These are phyloP conservation scores for Lytechinus pictus DNA, from an alignment of 35 echinoderm and acorn worm genomes.

Conservation along the genomic window DNA sequence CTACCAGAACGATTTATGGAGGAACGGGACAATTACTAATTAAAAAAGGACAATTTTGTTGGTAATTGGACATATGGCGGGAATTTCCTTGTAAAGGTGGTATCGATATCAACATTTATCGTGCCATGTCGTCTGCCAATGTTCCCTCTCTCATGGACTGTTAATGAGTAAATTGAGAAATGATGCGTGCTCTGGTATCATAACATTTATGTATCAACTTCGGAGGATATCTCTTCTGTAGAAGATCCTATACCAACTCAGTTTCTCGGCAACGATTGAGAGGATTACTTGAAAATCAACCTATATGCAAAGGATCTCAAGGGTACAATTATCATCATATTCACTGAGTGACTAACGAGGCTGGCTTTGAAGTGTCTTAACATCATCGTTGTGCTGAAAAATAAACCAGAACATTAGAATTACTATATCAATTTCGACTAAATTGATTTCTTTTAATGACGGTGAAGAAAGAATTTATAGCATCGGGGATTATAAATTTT, in stretches of 20 bases:
- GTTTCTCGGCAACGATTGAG: not conserved
- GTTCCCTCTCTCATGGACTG: not conserved
- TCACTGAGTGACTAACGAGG: not conserved
- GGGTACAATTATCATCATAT: not conserved
- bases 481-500: not conserved
- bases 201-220: not conserved
- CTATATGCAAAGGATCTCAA: not conserved
- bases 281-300: not conserved
- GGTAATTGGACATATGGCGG: not conserved
- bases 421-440: not conserved
- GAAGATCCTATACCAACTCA: no score
- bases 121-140: not conserved
- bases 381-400: not conserved
- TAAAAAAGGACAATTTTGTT: not conserved
- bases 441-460: not conserved
- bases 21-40: not conserved
- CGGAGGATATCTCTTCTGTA: not conserved
- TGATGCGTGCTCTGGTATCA: not conserved
- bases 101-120: not conserved
- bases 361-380: not conserved
- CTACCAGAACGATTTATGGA: not conserved
- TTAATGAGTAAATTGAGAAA: not conserved
- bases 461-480: not conserved
- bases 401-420: not conserved
- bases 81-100: not conserved